These are phyloP conservation scores for Aleadryas rufinucha DNA, from an alignment of 2,113 vertebrate genomes.

Conservation along the genomic window DNA sequence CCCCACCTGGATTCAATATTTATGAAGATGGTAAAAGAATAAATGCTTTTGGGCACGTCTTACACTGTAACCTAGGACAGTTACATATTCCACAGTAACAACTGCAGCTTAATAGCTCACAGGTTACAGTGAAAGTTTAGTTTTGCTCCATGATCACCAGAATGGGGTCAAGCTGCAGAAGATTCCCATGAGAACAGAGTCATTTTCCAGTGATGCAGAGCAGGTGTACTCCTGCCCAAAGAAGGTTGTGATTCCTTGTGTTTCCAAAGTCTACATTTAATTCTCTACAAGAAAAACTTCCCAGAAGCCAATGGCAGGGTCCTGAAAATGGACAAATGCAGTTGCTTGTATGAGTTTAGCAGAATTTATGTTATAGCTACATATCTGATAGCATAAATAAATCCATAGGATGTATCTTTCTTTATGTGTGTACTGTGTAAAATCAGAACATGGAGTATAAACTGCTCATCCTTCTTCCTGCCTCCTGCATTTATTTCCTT, in stretches of 20 bases:
- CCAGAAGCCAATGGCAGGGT: not conserved
- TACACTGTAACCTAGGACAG: no score
- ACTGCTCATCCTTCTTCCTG: not conserved
- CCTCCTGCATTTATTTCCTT: not conserved
- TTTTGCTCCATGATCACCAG: not conserved
- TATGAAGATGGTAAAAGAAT: no score
- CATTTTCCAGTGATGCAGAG: not conserved
- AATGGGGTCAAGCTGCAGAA: not conserved
- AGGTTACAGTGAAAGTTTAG: not conserved
- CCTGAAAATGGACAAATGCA: not conserved
- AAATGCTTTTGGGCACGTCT: no score
- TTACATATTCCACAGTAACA: not conserved
- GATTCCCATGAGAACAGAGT: not conserved
- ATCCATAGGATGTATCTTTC: not conserved
- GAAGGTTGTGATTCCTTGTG: not conserved
- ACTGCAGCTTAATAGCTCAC: not conserved
- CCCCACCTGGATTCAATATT: no score
- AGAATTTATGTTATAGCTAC: not conserved
- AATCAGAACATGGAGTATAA: not conserved
- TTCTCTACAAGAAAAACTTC: not conserved
- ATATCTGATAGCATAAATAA: not conserved
- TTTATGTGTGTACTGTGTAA: not conserved
- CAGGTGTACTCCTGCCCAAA: not conserved
- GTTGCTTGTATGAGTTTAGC: not conserved
- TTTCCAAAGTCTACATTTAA: not conserved